Evolutionary conservation across 2,797 vertebrate species (phyloP), one percentile per base, ranked within the genome.

Genomic region (Poeciliopsis presidionis): DNA sequence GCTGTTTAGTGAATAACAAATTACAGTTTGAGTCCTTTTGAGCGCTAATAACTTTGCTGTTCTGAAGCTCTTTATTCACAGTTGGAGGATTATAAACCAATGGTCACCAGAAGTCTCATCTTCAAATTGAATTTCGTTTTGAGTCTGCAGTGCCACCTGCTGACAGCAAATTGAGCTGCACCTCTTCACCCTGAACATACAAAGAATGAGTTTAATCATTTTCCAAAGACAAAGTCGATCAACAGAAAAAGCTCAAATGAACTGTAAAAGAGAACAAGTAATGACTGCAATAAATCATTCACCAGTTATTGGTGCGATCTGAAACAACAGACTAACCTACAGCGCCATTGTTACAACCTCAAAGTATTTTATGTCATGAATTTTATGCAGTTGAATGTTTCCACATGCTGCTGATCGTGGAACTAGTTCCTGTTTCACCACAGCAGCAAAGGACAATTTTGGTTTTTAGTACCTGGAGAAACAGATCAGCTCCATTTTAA

Each of bases 71-170:
- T 65, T 22, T 39, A 36, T 39, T 39, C 33, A 63, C 33, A 39
- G 18, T 22, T 39, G 20, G 33, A 46, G 30, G 18, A 36, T 72
- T 25, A 25, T 53, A 51, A 25, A 12, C 30, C 16, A 36, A 7
- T 16, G 71, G 7, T 73, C 49, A 13, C 5, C 49, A 41, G 22
- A 7, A 13, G 4, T 45, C 28, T 55, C 33, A 28, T 28, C 53
- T 57, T 12, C 22, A 2, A 4, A 33, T 43, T 55, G 20, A 53
- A 53, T 11, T 13, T 33, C 14, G 4, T 4, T 71, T 45, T 41
- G 7, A 53, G 51, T 20, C 67, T 46, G 25, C 33, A 61, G 46
- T 20, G 57, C 70, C 57, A 73, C 57, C 71, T 78, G 77, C 71
- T 65, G 70, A n/a, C 33, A 5, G 16, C 25, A 8, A 36, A 39